Conservation (phyloP, 2,797 vertebrate species). For the Spatula versicolor region DNA sequence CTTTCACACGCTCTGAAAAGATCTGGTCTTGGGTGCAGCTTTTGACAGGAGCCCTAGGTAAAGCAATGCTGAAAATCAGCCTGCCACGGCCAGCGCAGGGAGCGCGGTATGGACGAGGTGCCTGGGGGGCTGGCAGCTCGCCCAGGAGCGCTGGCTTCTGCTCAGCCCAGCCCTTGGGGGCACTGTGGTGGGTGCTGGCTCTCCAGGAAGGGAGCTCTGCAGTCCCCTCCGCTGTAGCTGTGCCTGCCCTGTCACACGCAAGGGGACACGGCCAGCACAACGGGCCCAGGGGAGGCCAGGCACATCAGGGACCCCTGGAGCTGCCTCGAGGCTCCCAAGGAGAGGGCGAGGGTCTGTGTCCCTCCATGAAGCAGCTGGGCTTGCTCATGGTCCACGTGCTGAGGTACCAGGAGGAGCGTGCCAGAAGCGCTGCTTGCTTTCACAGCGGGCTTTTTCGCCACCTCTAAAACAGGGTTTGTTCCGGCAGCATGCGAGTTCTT, state of each 20-base stretch:
- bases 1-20: constrained; percentile 22
- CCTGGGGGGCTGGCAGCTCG: neutral
- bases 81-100: neutral
- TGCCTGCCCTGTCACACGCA: accelerated
- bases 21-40: neutral
- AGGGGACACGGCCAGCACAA: neutral
- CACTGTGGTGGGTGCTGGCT: neutral
- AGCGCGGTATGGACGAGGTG: neutral
- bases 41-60: neutral
- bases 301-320: neutral
- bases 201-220: neutral
- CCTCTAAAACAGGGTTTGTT: neutral
- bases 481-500: neutral
- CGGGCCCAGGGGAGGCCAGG: accelerated
- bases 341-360: neutral
- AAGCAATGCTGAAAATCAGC: neutral
- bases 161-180: neutral
- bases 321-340: accelerated
- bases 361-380: neutral
- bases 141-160: neutral
- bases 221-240: neutral
- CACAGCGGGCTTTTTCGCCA: neutral
- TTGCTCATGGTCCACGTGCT: neutral
- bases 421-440: neutral
- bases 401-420: neutral